Conservation (phyloP, 2,113 vertebrate genomes). For the Agapornis roseicollis region DNA sequence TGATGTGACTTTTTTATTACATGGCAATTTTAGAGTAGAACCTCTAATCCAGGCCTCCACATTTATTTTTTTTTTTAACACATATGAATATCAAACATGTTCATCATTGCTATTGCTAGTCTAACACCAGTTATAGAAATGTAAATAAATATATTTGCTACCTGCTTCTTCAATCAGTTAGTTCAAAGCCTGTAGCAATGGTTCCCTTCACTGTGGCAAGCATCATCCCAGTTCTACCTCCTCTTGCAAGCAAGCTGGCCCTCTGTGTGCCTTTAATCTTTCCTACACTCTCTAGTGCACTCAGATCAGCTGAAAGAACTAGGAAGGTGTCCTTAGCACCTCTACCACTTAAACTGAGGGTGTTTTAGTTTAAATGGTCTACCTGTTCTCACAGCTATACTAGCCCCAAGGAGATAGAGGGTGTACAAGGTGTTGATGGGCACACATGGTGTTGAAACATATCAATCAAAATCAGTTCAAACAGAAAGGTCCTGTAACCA, state of each 20-base stretch:
- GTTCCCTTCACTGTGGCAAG: fast-evolving
- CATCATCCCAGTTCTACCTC: neutral
- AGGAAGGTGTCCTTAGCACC: neutral
- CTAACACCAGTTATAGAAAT: neutral
- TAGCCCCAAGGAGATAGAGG: neutral
- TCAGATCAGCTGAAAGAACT: neutral
- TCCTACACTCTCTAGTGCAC: neutral
- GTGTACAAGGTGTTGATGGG: neutral
- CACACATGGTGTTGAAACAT: neutral
- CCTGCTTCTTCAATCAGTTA: neutral
- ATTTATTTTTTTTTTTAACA: neutral
- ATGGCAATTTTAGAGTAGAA: neutral
- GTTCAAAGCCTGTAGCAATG: neutral
- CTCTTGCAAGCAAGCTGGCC: neutral
- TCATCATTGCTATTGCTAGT: neutral
- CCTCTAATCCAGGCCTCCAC: neutral
- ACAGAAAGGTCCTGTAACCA: neutral
- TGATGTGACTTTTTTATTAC: neutral
- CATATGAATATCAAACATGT: neutral
- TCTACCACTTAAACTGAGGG: neutral
- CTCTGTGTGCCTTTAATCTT: neutral
- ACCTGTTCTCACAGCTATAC: fast-evolving
- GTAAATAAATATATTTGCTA: neutral
- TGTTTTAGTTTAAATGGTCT: neutral
- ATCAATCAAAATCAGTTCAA: neutral